Conservation (phyloP, 2,797 vertebrate genomes). For the Parambassis ranga region DNA sequence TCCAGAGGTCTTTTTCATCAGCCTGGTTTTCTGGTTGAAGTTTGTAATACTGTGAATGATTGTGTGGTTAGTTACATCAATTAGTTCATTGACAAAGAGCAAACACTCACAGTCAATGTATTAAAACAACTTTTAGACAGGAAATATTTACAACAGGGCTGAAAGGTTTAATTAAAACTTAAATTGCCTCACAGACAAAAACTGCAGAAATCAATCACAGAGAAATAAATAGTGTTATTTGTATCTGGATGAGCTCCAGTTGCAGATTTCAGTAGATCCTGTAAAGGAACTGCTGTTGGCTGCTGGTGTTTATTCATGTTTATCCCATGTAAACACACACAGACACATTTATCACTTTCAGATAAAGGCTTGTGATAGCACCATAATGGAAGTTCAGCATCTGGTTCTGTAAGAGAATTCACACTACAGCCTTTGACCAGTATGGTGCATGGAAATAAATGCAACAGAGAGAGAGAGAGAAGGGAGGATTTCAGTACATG, state of each 20-base stretch:
- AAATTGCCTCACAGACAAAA: background rate
- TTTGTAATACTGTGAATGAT: no score
- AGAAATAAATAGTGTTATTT: background rate
- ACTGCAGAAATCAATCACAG: background rate
- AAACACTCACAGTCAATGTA: no score
- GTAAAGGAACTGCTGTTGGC: background rate
- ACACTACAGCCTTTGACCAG: background rate
- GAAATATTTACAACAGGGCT: background rate
- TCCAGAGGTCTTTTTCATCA: no score
- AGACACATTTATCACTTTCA: background rate
- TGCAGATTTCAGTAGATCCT: background rate
- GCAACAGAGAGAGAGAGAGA: no score
- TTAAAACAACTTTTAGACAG: background rate
- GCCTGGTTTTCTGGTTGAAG: no score
- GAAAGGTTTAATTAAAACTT: constrained; percentile 1
- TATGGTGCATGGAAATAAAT: no score
- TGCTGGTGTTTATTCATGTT: background rate
- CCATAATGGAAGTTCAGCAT: background rate
- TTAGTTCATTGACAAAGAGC: no score
- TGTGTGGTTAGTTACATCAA: no score
- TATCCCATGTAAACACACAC: background rate
- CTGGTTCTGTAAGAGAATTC: no score
- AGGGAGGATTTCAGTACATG: no score
- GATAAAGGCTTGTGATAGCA: background rate
- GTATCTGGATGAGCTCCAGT: background rate